These are phyloP conservation scores for Temnothorax ravouxi DNA, from an alignment of 2,888 invertebrate species.

Conservation along the genomic window DNA sequence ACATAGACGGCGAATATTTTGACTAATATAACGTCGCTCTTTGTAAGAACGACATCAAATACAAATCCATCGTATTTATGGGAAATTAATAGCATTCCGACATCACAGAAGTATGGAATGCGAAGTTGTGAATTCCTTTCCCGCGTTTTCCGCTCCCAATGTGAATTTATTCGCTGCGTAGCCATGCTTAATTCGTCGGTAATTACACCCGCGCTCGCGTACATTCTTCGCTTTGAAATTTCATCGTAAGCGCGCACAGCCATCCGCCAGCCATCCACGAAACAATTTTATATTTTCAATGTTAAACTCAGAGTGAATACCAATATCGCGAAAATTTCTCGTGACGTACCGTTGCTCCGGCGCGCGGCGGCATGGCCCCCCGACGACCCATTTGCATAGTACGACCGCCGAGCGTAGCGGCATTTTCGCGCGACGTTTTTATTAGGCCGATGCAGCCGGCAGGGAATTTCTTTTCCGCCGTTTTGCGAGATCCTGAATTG, in stretches of 20 bases:
- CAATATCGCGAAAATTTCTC: conserved; percentile 60
- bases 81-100: conserved; percentile 61
- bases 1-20: conserved; percentile 10
- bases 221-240: conserved; percentile 45
- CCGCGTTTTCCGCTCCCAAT: conserved; percentile 48
- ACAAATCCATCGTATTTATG: conserved; percentile 55
- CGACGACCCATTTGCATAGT: conserved; percentile 69
- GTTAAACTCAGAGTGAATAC: conserved; percentile 54
- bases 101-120: conserved; percentile 56
- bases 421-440: conserved; percentile 60
- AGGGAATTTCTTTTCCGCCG: conserved; percentile 40
- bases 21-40: neutral
- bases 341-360: conserved; percentile 41
- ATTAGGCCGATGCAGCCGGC: conserved; percentile 47
- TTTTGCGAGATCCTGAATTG: conserved; percentile 45
- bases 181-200: conserved; percentile 56
- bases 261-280: conserved; percentile 47
- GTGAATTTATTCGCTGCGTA: conserved; percentile 57
- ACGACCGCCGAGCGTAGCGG: conserved; percentile 48
- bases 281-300: conserved; percentile 59
- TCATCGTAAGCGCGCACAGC: conserved; percentile 46
- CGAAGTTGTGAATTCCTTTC: conserved; percentile 48
- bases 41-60: conserved; percentile 55
- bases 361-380: neutral
- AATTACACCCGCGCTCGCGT: conserved; percentile 34